Conservation (phyloP, 2,113 vertebrate genomes). For the Rhinolophus sinicus region DNA sequence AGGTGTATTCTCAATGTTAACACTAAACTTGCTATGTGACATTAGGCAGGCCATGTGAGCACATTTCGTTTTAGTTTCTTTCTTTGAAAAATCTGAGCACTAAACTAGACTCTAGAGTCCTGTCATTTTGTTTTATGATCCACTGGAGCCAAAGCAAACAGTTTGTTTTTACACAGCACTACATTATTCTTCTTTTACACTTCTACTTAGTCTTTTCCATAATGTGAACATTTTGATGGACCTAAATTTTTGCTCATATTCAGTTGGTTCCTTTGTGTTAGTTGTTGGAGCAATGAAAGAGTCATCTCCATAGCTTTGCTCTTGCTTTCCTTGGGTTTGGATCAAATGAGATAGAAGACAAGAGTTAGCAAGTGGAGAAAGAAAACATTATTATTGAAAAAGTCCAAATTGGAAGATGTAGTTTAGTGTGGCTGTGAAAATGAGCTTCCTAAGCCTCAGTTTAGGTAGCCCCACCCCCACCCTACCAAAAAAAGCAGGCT, state of each 20-base stretch:
- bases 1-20: not conserved
- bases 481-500: not conserved
- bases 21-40: not conserved
- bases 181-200: not conserved
- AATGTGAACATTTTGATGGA: not conserved
- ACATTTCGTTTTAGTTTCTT: not conserved
- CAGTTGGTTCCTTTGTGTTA: not conserved
- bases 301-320: not conserved
- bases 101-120: not conserved
- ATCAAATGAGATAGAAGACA: not conserved
- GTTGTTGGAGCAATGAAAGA: not conserved
- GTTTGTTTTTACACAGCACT: not conserved
- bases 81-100: not conserved
- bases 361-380: not conserved
- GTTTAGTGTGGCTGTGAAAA: not conserved
- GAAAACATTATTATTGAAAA: not conserved
- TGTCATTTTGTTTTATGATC: not conserved
- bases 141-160: not conserved
- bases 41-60: not conserved
- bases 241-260: not conserved
- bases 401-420: not conserved
- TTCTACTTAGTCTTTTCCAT: not conserved
- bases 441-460: not conserved
- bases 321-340: not conserved
- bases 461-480: too few relatives aligned